phyloP scores from a whole-genome alignment of 2,797 vertebrate species.

The Hybognathus amarus region DNA sequence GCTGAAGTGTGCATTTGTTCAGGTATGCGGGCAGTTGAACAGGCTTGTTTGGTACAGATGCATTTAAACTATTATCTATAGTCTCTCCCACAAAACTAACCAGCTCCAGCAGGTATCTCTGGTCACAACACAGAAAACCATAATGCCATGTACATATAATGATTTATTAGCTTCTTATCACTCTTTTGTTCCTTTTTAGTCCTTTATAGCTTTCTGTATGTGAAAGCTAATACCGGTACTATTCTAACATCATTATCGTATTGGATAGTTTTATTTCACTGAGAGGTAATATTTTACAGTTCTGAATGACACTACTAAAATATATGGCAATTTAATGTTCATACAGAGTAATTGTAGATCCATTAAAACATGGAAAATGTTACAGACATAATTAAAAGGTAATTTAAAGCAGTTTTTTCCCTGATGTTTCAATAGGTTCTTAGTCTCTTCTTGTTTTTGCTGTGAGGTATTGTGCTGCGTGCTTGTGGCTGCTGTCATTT shows the following conservation, averaged over 20 bases:
- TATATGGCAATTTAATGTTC: slow-evolving; percentile 14
- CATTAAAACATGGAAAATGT: slow-evolving; percentile 61
- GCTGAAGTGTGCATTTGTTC: slow-evolving; percentile 34
- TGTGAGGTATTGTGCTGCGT: slow-evolving; percentile 64
- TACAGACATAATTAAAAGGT: slow-evolving; percentile 10
- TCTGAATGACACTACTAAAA: slow-evolving; percentile 30
- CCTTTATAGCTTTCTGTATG: background rate
- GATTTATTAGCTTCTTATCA: background rate
- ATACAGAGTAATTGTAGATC: slow-evolving; percentile 35
- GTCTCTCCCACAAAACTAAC: background rate
- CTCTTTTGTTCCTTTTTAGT: background rate
- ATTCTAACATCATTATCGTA: background rate
- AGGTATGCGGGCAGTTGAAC: slow-evolving; percentile 21
- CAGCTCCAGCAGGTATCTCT: background rate
- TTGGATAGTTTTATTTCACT: background rate
- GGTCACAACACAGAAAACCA: background rate
- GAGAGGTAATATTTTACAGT: background rate
- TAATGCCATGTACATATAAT: background rate
- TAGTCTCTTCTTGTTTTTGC: slow-evolving; percentile 76
- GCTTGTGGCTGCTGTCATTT: slow-evolving; percentile 54
- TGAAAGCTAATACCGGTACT: background rate
- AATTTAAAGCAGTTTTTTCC: background rate
- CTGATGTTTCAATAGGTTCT: slow-evolving; percentile 73
- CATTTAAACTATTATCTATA: slow-evolving; percentile 12
- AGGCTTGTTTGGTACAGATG: background rate